Evolutionary conservation across 2,797 vertebrate genomes (phyloP).

Genomic region (Numenius phaeopus): DNA sequence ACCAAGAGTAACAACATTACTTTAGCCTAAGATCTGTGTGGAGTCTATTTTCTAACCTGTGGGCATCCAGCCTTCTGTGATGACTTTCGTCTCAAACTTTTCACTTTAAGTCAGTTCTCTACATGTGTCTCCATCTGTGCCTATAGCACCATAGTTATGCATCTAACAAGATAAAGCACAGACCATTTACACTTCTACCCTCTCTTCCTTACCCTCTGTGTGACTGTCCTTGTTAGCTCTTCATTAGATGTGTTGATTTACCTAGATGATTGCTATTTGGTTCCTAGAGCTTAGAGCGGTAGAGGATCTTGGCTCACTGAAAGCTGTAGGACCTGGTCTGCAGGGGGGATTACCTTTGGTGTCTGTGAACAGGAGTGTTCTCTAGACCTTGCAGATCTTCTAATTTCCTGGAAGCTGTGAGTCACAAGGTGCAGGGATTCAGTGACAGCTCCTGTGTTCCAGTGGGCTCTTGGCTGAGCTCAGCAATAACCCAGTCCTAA

Average conservation of each 20-base stretch:
- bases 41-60: background rate
- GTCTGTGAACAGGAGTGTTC: background rate
- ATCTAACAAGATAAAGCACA: too few relatives aligned
- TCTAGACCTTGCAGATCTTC: background rate
- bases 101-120: rapidly evolving
- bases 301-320: background rate
- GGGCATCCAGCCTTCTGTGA: background rate
- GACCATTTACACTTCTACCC: background rate
- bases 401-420: background rate
- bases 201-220: background rate
- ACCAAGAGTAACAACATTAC: background rate
- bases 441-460: background rate
- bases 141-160: background rate
- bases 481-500: background rate
- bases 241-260: background rate
- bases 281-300: background rate
- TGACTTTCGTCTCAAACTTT: background rate
- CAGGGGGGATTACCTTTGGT: background rate
- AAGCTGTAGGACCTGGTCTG: background rate
- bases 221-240: background rate
- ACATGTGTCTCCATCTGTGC: rapidly evolving
- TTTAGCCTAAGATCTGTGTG: background rate
- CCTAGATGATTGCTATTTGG: background rate
- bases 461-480: background rate
- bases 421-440: background rate